Evolutionary conservation across 2,113 vertebrate species (phyloP), one percentile per base, ranked within the genome.

Genomic region (Etia nguti): DNA sequence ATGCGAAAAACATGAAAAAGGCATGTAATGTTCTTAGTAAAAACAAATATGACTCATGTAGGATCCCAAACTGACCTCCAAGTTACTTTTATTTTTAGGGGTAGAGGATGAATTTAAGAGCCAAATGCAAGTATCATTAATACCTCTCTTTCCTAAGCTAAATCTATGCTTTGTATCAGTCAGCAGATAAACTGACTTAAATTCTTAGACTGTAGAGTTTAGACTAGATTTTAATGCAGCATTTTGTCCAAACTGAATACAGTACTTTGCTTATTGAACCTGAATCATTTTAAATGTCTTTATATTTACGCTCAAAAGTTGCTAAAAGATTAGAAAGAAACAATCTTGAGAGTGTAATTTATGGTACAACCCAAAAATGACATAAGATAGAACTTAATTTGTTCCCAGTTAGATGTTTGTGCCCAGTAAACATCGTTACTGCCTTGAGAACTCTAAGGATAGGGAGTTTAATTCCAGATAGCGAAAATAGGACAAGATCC

Each of bases 401-500:
- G n/a, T 36, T 38, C 18, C 18, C 10, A 65, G 18, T 36, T 36
- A 65, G 60, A 65, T n/a, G 60, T 38, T 65, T 0, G 31, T 65
- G 31, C 31, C 38, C 60, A 38, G 18, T 60, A 60, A 60, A 60
- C 15, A 59, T 31, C 29, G 26, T 18, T 60, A 60, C 0, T 18
- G 26, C 26, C 26, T 3, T 60, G 26, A 59, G 31, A 60, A 60
- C 57, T 31, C 26, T 16, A 60, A 60, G 57, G 57, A 60, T 31
- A 18, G 57, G 16, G 31, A 34, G 31, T 60, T 0, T 60, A 10
- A 31, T 60, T 6, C 29, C 15, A 59, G 2, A 59, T 59, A 60
- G 16, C 3, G 0, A 31, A 60, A 60, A 60, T 10, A 18, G 57
- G 29, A 2, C 2, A 60, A 60, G 29, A 60, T 60, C 0, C 16